phyloP scores from a whole-genome alignment of 2,888 invertebrate genomes.

The Nomada lathburiana region DNA sequence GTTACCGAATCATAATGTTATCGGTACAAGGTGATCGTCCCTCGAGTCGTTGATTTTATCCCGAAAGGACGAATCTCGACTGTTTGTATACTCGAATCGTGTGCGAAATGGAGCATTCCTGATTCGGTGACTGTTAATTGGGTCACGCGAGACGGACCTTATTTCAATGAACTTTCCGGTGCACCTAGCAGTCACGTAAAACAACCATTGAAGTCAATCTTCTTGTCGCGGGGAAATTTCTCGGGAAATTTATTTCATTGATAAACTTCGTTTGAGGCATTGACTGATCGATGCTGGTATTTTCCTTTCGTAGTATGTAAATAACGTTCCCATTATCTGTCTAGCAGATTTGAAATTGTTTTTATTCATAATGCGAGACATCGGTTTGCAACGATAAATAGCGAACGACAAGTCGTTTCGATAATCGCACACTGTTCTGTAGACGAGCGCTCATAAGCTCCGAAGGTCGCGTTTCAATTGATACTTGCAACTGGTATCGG shows the following conservation, averaged over 20 bases:
- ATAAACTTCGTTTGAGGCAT: too few species aligned
- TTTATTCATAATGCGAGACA: not conserved
- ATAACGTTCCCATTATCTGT: not conserved
- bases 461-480: constrained; percentile 25
- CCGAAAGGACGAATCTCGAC: not conserved
- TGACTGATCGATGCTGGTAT: not conserved
- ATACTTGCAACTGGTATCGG: not conserved
- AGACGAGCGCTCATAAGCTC: constrained; percentile 2
- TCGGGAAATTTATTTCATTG: not conserved
- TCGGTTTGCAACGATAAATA: not conserved
- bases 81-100: not conserved
- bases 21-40: not conserved
- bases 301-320: too few species aligned
- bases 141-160: constrained; percentile 1
- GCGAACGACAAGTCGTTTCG: not conserved
- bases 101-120: not conserved
- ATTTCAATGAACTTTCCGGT: constrained; percentile 9
- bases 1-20: not conserved
- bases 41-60: not conserved
- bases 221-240: not conserved
- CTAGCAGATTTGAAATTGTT: not conserved
- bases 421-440: not conserved
- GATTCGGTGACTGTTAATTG: constrained; percentile 3
- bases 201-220: not conserved
- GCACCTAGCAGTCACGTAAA: not conserved